Percentiles rank a stretch among this genome's conserved stretches.
Conservation (phyloP, 2,888 invertebrate species). For the Tanypteryx hageni region DNA sequence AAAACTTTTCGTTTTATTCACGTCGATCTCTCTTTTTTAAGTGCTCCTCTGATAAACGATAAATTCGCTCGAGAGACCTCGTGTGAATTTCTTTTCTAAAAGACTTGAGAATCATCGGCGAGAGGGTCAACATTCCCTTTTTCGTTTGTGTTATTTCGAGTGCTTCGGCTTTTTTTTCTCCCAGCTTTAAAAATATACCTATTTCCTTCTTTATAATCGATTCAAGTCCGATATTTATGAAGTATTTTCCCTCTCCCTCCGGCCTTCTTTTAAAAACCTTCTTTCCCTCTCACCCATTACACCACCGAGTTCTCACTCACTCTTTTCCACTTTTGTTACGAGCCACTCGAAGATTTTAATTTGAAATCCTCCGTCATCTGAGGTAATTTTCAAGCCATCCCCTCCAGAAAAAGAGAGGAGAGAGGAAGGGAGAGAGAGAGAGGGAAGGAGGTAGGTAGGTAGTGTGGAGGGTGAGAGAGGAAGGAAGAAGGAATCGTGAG, state of each 20-base stretch:
- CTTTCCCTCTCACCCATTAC: background rate
- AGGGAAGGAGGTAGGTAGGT: too few relatives aligned
- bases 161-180: background rate
- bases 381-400: conserved; percentile 16
- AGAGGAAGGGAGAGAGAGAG: background rate
- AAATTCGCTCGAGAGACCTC: too few relatives aligned
- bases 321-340: too few relatives aligned
- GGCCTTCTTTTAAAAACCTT: background rate
- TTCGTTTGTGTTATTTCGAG: too few relatives aligned
- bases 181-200: background rate
- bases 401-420: too few relatives aligned
- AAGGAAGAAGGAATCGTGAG: too few relatives aligned
- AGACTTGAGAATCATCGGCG: too few relatives aligned
- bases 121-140: too few relatives aligned
- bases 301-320: background rate
- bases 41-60: too few relatives aligned
- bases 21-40: too few relatives aligned
- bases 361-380: conserved; percentile 13
- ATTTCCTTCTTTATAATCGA: background rate
- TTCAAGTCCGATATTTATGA: background rate
- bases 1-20: too few relatives aligned
- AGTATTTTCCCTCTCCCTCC: background rate
- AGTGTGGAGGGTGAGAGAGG: background rate
- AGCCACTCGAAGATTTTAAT: background rate
- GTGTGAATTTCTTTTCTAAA: too few relatives aligned